Evolutionary conservation across 2,113 vertebrate genomes (phyloP).

Genomic region (Zosterops pallidus): DNA sequence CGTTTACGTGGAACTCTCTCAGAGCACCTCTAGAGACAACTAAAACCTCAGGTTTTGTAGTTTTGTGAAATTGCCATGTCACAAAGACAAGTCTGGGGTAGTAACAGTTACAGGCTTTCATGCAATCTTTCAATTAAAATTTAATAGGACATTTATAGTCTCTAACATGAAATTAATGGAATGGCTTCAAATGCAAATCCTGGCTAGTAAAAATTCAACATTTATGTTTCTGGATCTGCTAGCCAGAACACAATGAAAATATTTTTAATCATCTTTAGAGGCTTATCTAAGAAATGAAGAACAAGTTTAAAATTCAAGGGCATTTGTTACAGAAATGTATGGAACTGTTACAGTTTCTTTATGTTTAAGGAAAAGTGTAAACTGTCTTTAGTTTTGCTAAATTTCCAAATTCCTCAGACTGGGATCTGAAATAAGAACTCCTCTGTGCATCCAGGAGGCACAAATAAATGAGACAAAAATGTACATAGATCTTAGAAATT

Average conservation of each 20-base stretch:
- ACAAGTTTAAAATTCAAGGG: neutral
- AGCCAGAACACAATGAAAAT: neutral
- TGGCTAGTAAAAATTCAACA: neutral
- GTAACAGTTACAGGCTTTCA: neutral
- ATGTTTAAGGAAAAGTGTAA: neutral
- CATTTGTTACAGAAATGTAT: neutral
- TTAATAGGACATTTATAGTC: neutral
- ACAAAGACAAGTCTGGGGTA: neutral
- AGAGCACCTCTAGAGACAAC: neutral
- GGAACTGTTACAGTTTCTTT: neutral
- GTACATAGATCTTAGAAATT: neutral
- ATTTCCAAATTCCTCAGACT: neutral
- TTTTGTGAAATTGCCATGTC: neutral
- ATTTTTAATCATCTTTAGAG: neutral
- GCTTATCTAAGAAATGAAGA: neutral
- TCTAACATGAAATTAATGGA: neutral
- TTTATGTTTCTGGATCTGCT: neutral
- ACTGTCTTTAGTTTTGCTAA: neutral
- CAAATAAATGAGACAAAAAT: neutral
- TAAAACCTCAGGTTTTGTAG: neutral
- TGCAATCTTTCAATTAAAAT: slow-evolving; percentile 2
- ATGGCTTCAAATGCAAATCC: neutral
- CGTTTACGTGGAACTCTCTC: accelerated
- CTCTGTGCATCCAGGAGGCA: neutral
- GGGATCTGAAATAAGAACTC: neutral